phyloP scores from a whole-genome alignment of 2,888 invertebrate species.

The Eledona agricola region DNA sequence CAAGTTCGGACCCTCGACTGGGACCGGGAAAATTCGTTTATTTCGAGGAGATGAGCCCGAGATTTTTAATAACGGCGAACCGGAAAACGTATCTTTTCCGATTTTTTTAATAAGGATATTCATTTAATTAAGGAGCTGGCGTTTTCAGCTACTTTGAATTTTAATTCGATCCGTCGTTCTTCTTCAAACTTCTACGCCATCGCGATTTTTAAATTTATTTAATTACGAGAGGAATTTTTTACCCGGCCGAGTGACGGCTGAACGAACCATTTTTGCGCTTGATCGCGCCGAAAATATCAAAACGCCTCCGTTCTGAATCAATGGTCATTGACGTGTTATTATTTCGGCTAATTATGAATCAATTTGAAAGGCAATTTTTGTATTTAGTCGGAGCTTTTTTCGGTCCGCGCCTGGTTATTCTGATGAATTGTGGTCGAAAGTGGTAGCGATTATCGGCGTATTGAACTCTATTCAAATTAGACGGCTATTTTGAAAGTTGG shows the following conservation, averaged over 20 bases:
- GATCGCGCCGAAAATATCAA: too few relatives aligned
- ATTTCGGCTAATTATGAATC: too few relatives aligned
- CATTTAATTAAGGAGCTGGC: conserved; percentile 48
- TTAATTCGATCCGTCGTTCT: conserved; percentile 48
- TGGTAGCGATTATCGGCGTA: conserved; percentile 1
- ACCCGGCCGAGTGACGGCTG: background rate
- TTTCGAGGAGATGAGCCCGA: conserved; percentile 31
- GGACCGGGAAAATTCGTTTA: conserved; percentile 38
- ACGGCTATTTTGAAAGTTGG: conserved; percentile 9
- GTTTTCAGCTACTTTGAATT: conserved; percentile 48
- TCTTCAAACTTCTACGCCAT: conserved; percentile 48
- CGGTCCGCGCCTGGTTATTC: too few relatives aligned
- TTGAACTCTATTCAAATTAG: conserved; percentile 16
- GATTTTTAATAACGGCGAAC: conserved; percentile 39
- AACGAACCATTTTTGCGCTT: conserved; percentile 12
- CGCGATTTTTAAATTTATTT: conserved; percentile 50
- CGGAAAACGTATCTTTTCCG: conserved; percentile 39
- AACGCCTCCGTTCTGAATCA: too few relatives aligned
- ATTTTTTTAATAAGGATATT: conserved; percentile 47
- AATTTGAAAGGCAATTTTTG: too few relatives aligned
- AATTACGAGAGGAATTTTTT: conserved; percentile 39
- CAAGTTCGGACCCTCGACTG: conserved; percentile 14
- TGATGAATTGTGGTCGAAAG: background rate
- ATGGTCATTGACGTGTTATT: too few relatives aligned
- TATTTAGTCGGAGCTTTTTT: too few relatives aligned